Evolutionary conservation across 2,797 vertebrate genomes (phyloP).

Genomic region (Calcarius lapponicus): DNA sequence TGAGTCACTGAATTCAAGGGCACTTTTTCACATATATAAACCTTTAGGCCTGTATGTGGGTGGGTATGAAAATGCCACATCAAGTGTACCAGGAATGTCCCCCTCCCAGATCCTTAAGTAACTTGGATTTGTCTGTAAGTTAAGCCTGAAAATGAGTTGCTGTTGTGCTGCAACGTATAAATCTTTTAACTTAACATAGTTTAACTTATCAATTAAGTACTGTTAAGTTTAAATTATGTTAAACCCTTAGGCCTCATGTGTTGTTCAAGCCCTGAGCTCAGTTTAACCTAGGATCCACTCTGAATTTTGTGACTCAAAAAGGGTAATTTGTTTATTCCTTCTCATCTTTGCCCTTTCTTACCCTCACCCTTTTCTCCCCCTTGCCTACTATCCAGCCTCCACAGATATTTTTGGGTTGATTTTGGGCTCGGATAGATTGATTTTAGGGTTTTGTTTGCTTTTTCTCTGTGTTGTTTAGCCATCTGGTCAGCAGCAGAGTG

Average conservation of each 20-base stretch:
- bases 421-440: not conserved
- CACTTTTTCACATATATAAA: not conserved
- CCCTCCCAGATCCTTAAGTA: not conserved
- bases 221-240: not conserved
- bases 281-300: not conserved
- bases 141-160: not conserved
- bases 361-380: not conserved
- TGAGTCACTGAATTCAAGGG: not conserved
- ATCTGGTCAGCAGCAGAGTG: not conserved
- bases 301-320: not conserved
- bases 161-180: rapidly evolving
- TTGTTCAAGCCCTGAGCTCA: too few species aligned
- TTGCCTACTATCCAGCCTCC: not conserved
- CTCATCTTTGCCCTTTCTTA: not conserved
- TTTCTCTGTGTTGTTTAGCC: not conserved
- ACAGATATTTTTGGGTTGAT: not conserved
- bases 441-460: not conserved
- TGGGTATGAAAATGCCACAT: not conserved
- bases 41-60: not conserved
- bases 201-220: not conserved
- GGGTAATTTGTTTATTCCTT: too few species aligned
- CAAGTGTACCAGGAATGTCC: not conserved
- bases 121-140: not conserved
- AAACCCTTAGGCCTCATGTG: not conserved
- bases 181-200: not conserved